Evolutionary conservation across 2,797 vertebrate species (phyloP).

Genomic region (Phylloscopus collybita): DNA sequence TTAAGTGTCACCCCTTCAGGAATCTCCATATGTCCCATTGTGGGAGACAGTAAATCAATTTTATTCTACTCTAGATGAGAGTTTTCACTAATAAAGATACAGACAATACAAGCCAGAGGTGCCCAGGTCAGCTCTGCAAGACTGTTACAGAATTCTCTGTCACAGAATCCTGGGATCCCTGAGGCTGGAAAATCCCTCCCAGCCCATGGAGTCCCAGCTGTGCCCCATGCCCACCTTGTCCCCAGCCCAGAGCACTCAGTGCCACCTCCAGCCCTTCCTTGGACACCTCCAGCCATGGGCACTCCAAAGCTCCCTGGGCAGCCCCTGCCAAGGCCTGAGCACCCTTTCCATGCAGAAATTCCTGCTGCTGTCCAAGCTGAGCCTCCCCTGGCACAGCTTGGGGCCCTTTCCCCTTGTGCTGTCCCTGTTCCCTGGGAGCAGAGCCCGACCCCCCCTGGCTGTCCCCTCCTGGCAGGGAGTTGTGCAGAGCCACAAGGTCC

Average conservation of each 20-base stretch:
- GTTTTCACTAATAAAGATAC: background rate
- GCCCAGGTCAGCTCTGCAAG: background rate
- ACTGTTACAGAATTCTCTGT: background rate
- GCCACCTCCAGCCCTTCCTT: background rate
- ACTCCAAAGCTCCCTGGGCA: too few species aligned
- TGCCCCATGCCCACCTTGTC: background rate
- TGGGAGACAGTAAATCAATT: background rate
- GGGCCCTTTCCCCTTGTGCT: too few species aligned
- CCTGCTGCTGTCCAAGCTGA: too few species aligned
- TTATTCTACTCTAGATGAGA: background rate
- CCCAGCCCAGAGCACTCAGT: background rate
- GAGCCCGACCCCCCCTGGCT: background rate
- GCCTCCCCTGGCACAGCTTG: too few species aligned
- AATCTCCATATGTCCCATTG: background rate
- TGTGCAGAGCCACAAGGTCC: background rate
- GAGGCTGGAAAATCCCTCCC: background rate
- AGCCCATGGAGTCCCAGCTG: background rate
- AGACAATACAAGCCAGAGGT: background rate
- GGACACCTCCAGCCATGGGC: background rate
- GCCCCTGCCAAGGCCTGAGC: too few species aligned
- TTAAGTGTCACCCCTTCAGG: background rate
- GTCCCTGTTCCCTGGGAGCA: too few species aligned
- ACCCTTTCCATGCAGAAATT: too few species aligned
- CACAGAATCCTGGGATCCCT: accelerated
- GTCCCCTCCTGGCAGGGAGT: background rate